Base-by-base conservation (phyloP, 2,888 invertebrate genomes). In the Apeira syringaria region DNA sequence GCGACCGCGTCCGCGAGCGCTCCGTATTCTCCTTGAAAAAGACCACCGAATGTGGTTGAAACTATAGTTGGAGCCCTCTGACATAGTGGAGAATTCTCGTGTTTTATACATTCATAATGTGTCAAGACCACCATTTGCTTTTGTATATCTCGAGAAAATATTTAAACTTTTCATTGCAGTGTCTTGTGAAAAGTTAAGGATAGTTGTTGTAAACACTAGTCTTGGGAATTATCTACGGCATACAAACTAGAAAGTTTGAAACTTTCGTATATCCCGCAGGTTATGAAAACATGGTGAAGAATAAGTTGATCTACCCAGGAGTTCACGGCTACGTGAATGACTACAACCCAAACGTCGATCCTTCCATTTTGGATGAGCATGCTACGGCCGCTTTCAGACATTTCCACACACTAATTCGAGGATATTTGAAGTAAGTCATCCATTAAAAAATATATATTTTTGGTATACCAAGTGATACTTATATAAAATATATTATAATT, bases 361-460 rank as follows among this genome's bases (percentile, higher is more conserved):
- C 94, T 0, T 90, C 92, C 3, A 80, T 93, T 0, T 70, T 94
- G 34, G 94, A 94, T 51, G 94, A 94, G 53, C 94, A 94, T 59
- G 92, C 94, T 1, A 94, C 92, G 0, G 94, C 94, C 4, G 94
- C 94, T 3, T 94, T 94, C 70, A 91, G 95, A 79, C 94, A 93
- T 65, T 94, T 94, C 91, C 95, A 95, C 64, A 91, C 93, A 0
- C 80, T 93, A 29, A 94, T 95, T 50, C 91, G 93, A 46, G 94
- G 94, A 52, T 91, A 90, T 59, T 84, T 95, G 38, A 91, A 93
- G 95, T 94, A 86, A 84, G 92, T 88, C 9, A 30, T 31, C 7
- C 15, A n/a, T n/a, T n/a, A n/a, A n/a, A n/a, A n/a, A n/a, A n/a
- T n/a, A n/a, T n/a, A n/a, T n/a, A n/a, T n/a, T n/a, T n/a, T n/a